These are phyloP conservation scores for Phasianus colchicus DNA, from an alignment of 2,113 vertebrate genomes.

Conservation along the genomic window DNA sequence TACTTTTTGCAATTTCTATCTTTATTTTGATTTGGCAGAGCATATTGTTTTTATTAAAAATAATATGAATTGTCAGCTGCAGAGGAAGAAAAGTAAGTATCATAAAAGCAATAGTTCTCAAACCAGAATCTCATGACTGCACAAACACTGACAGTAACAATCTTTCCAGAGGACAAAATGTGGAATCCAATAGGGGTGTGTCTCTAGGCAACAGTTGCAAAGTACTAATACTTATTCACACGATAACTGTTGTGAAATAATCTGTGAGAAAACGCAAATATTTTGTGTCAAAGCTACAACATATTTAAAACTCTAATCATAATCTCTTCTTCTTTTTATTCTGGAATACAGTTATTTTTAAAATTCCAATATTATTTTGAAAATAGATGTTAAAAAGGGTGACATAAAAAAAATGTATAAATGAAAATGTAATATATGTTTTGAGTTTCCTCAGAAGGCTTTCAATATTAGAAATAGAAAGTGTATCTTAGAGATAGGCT, in stretches of 20 bases:
- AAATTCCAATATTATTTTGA: not conserved
- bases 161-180: not conserved
- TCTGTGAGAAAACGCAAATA: not conserved
- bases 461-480: not conserved
- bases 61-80: not conserved
- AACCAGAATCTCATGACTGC: not conserved
- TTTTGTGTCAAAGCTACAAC: not conserved
- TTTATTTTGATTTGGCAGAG: not conserved
- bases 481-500: rapidly evolving
- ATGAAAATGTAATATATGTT: not conserved
- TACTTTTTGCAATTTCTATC: not conserved
- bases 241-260: not conserved
- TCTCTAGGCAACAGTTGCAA: not conserved
- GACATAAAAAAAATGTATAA: not conserved
- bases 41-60: not conserved
- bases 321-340: not conserved
- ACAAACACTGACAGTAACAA: not conserved
- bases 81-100: not conserved
- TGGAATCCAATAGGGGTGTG: not conserved
- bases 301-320: not conserved
- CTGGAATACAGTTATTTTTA: not conserved
- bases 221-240: not conserved
- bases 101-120: not conserved
- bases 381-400: not conserved
- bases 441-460: not conserved